A percentile compares a stretch with the other conserved stretches of the same genome.
phyloP scores from a whole-genome alignment of 2,113 vertebrate species.

The Hippocampus abdominalis region DNA sequence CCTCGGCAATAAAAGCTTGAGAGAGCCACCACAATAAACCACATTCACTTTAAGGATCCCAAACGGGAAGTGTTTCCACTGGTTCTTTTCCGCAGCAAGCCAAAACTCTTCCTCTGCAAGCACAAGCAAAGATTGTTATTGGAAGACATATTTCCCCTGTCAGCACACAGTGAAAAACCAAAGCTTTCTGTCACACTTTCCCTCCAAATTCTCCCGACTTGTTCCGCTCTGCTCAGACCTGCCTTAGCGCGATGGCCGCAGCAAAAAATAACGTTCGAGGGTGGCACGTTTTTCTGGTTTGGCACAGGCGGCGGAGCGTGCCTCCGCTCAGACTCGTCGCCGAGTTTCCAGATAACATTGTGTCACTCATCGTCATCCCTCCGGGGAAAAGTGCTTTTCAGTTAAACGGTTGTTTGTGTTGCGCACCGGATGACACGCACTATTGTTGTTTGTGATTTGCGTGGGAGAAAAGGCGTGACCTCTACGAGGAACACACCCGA shows the following conservation, averaged over 20 bases:
- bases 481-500: conserved; percentile 23
- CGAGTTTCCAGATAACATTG: neutral
- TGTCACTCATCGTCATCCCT: conserved; percentile 1
- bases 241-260: conserved; percentile 1
- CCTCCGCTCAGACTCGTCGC: conserved; percentile 51
- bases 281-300: conserved; percentile 68
- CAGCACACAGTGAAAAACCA: conserved; percentile 30
- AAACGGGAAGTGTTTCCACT: conserved; percentile 3
- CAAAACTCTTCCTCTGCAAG: conserved; percentile 21
- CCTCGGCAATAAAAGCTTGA: neutral
- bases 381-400: conserved; percentile 10
- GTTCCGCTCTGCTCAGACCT: conserved; percentile 25
- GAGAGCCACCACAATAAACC: conserved; percentile 3
- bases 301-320: conserved; percentile 23
- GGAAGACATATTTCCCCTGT: conserved; percentile 23
- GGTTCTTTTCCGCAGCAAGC: conserved; percentile 6
- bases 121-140: conserved; percentile 29
- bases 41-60: conserved; percentile 9
- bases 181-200: conserved; percentile 46
- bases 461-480: conserved; percentile 20
- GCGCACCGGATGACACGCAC: neutral
- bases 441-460: conserved; percentile 13
- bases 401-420: conserved; percentile 2
- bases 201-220: conserved; percentile 35
- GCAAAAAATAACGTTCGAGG: conserved; percentile 15